These are phyloP conservation scores for Albula goreensis DNA, from an alignment of 2,113 vertebrate genomes.

Conservation along the genomic window DNA sequence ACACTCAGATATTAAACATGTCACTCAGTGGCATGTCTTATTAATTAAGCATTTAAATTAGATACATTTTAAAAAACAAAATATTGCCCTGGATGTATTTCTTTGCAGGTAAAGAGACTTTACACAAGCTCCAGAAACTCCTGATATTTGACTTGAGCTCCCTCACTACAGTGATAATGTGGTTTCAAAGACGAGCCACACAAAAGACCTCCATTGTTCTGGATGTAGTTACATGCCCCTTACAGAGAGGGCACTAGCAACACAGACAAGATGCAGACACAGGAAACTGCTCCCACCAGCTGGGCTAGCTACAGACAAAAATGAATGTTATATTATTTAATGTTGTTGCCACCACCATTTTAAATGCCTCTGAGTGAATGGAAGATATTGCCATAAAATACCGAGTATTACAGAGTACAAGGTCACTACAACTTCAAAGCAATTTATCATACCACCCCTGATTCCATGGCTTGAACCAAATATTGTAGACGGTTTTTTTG, in stretches of 20 bases:
- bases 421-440: not conserved
- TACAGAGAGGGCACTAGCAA: not conserved
- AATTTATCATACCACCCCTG: not conserved
- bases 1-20: not conserved
- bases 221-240: not conserved
- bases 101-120: too few relatives aligned
- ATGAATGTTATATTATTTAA: not conserved
- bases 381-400: not conserved
- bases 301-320: not conserved
- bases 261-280: not conserved
- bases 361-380: not conserved
- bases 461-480: not conserved
- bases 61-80: not conserved
- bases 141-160: not conserved
- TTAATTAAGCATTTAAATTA: not conserved
- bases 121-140: too few relatives aligned
- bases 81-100: not conserved
- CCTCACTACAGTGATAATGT: not conserved
- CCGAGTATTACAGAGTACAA: not conserved
- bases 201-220: slow-evolving; percentile 10
- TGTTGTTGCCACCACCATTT: not conserved
- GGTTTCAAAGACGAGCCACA: not conserved
- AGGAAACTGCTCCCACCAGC: not conserved
- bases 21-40: not conserved
- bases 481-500: not conserved